Percentiles rank a stretch among this genome's conserved stretches.
phyloP scores from a whole-genome alignment of 2,888 invertebrate genomes.

The Lordiphosa andalusiaca region DNA sequence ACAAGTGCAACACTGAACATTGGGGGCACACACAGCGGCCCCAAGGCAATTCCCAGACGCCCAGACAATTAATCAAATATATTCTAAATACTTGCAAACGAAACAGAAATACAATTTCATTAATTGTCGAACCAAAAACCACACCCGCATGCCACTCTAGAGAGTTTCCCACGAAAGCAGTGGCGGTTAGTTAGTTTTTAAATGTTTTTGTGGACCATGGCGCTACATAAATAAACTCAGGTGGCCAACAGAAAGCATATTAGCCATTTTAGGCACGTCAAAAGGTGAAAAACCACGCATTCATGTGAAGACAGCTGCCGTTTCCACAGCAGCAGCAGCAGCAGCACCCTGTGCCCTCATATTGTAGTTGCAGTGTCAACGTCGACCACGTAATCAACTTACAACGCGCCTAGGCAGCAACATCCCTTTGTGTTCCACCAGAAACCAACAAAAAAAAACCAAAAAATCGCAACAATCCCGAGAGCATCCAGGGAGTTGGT shows the following conservation, averaged over 20 bases:
- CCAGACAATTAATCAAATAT: conserved; percentile 62
- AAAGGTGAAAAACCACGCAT: conserved; percentile 53
- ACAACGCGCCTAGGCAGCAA: conserved; percentile 42
- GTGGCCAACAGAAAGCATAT: conserved; percentile 39
- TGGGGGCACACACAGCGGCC: conserved; percentile 26
- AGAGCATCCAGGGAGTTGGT: conserved; percentile 13
- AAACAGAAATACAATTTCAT: conserved; percentile 66
- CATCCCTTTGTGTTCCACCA: conserved; percentile 25
- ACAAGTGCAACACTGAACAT: conserved; percentile 58
- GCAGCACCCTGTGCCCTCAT: conserved; percentile 61
- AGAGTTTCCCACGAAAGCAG: conserved; percentile 74
- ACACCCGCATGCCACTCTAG: conserved; percentile 77
- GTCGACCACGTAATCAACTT: conserved; percentile 75
- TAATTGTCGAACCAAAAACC: conserved; percentile 68
- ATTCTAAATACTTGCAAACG: conserved; percentile 8
- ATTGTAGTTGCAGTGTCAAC: conserved; percentile 56
- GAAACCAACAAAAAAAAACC: conserved; percentile 20
- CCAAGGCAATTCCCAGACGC: conserved; percentile 39
- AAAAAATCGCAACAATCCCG: conserved; percentile 36
- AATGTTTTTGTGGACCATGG: conserved; percentile 43
- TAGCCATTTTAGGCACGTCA: conserved; percentile 69
- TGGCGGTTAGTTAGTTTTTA: conserved; percentile 23
- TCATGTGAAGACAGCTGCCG: conserved; percentile 41
- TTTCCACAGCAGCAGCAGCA: conserved; percentile 29
- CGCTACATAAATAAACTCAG: conserved; percentile 37